Percentiles rank a stretch among this genome's conserved stretches.
Conservation (phyloP, 2,888 invertebrate species). For the Drosophila algonquin region DNA sequence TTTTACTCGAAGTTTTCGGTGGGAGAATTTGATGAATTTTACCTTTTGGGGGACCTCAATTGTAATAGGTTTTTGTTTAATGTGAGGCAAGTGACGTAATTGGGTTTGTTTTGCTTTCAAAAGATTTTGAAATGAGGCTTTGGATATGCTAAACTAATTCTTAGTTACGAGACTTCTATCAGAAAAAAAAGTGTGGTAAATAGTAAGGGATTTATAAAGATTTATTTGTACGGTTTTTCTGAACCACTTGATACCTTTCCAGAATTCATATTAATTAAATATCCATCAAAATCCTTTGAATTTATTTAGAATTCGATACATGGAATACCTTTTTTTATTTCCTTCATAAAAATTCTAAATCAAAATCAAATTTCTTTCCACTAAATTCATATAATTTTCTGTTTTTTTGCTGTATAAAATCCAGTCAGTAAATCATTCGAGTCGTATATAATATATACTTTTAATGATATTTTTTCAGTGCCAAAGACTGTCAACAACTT, state of each 20-base stretch:
- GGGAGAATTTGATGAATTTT: conserved; percentile 7
- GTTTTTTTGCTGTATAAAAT: neutral
- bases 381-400: conserved; percentile 2
- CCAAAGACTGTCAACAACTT: conserved; percentile 63
- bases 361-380: conserved; percentile 16
- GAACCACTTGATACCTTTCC: too few relatives aligned
- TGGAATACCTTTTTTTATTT: neutral
- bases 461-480: conserved; percentile 69
- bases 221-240: too few relatives aligned
- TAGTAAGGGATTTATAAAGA: too few relatives aligned
- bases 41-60: neutral
- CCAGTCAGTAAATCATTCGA: conserved; percentile 65
- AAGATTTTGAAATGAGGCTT: neutral
- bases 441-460: conserved; percentile 68
- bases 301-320: neutral
- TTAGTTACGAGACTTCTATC: too few relatives aligned
- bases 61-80: conserved; percentile 12
- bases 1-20: neutral
- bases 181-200: neutral
- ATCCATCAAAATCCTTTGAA: neutral
- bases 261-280: too few relatives aligned
- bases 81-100: conserved; percentile 20
- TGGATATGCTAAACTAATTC: neutral
- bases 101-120: conserved; percentile 6
- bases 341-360: neutral